phyloP scores from a whole-genome alignment of 1,140 invertebrate genomes.

The Ganaspis sp. region DNA sequence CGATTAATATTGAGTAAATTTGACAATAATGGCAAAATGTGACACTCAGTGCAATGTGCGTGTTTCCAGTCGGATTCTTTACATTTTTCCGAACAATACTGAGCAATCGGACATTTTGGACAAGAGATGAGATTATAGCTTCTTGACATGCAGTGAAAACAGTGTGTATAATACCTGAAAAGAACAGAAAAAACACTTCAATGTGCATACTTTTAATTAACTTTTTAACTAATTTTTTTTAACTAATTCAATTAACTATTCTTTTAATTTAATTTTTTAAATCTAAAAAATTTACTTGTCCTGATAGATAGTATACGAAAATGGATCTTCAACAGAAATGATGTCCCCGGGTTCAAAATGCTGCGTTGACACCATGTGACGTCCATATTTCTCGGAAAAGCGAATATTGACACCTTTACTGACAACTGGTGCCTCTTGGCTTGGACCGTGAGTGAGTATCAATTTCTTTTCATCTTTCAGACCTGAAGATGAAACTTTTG shows the following conservation, averaged over 20 bases:
- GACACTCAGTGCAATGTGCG: constrained; percentile 82
- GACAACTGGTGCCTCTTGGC: constrained; percentile 77
- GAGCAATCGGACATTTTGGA: constrained; percentile 72
- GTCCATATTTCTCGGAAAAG: constrained; percentile 79
- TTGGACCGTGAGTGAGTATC: constrained; percentile 63
- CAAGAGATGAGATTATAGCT: constrained; percentile 79
- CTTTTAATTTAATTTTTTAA: not conserved
- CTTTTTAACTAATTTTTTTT: too few relatives aligned
- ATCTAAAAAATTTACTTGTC: constrained; percentile 74
- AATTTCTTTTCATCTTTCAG: constrained; percentile 59
- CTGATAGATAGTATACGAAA: constrained; percentile 82
- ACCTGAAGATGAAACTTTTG: constrained; percentile 55
- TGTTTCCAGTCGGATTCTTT: constrained; percentile 73
- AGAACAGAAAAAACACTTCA: constrained; percentile 39
- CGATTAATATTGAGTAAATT: constrained; percentile 70
- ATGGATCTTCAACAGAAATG: constrained; percentile 88
- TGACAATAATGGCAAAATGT: constrained; percentile 71
- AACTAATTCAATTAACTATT: constrained; percentile 12
- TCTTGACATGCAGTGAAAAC: constrained; percentile 86
- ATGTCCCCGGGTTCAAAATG: constrained; percentile 86
- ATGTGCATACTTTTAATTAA: too few relatives aligned
- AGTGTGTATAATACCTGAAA: constrained; percentile 80
- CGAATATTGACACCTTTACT: constrained; percentile 80
- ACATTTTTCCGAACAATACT: constrained; percentile 80
- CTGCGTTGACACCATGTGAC: constrained; percentile 81